Percentiles rank a stretch among this genome's conserved stretches.
These are phyloP conservation scores for Zaprionus gabonicus DNA, from an alignment of 1,140 invertebrate genomes.

Conservation along the genomic window DNA sequence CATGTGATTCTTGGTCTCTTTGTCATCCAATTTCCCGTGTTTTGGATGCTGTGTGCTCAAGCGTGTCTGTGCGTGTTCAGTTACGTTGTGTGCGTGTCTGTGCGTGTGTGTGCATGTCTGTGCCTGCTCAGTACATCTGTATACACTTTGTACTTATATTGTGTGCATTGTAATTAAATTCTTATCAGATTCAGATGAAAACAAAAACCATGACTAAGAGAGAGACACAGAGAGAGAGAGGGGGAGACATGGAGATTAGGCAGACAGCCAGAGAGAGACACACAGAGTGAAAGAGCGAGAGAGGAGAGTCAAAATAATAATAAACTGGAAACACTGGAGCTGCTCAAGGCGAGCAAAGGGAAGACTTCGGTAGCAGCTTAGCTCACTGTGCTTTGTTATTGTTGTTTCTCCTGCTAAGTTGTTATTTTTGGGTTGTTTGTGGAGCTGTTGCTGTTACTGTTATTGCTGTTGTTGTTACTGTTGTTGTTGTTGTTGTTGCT, in stretches of 20 bases:
- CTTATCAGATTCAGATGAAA: constrained; percentile 72
- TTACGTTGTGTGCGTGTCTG: neutral
- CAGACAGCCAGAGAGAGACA: constrained; percentile 19
- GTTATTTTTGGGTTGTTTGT: neutral
- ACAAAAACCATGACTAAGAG: constrained; percentile 31
- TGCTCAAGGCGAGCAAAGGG: constrained; percentile 22
- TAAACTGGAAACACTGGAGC: constrained; percentile 4
- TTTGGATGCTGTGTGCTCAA: constrained; percentile 2
- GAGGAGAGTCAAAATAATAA: constrained; percentile 4
- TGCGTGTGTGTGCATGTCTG: constrained; percentile 30
- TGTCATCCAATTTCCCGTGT: neutral
- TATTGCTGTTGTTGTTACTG: neutral
- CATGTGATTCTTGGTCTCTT: neutral
- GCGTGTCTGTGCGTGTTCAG: constrained; percentile 30
- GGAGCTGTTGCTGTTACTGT: neutral
- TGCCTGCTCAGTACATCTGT: constrained; percentile 68
- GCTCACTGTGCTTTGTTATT: neutral
- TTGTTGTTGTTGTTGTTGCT: neutral
- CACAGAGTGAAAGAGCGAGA: constrained; percentile 25
- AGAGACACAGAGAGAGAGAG: neutral
- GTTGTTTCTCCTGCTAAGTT: neutral
- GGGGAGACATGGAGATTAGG: constrained; percentile 34
- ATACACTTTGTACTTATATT: constrained; percentile 66
- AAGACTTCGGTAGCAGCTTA: neutral
- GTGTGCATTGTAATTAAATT: constrained; percentile 79